Conservation (phyloP, 2,113 vertebrate species). For the Hystrix cristata region DNA sequence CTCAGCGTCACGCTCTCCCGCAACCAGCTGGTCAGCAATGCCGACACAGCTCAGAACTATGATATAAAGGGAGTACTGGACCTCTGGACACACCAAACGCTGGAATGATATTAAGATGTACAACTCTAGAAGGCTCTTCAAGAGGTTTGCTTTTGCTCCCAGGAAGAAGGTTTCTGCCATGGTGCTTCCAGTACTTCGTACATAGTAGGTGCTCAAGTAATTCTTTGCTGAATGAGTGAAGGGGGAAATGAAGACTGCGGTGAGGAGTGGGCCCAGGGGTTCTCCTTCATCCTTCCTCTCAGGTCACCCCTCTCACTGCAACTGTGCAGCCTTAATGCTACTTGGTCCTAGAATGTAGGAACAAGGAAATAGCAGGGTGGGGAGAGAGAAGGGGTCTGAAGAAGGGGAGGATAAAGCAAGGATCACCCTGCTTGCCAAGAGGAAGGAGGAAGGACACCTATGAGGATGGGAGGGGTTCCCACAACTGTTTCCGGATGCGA, state of each 20-base stretch:
- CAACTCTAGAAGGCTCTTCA: neutral
- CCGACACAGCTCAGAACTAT: neutral
- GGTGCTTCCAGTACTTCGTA: neutral
- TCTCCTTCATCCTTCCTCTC: no score
- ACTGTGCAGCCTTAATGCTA: neutral
- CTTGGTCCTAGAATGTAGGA: neutral
- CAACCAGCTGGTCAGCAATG: neutral
- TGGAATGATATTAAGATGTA: neutral
- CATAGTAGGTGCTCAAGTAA: rapidly evolving
- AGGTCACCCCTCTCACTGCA: neutral
- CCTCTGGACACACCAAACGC: neutral
- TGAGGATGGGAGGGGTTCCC: neutral
- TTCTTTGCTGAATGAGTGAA: neutral
- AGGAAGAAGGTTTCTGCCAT: neutral
- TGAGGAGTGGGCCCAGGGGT: neutral
- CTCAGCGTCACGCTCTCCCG: neutral
- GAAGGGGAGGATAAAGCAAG: neutral
- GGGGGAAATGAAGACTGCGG: neutral
- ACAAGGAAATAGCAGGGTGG: neutral
- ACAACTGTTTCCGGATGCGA: rapidly evolving
- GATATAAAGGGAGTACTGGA: neutral
- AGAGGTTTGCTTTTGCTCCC: neutral
- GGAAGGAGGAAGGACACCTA: neutral
- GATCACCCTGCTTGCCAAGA: neutral
- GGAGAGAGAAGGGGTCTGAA: no score